A percentile compares a stretch with the other conserved stretches of the same genome.
phyloP scores from a whole-genome alignment of 2,113 vertebrate species.

The Pongo abelii region DNA sequence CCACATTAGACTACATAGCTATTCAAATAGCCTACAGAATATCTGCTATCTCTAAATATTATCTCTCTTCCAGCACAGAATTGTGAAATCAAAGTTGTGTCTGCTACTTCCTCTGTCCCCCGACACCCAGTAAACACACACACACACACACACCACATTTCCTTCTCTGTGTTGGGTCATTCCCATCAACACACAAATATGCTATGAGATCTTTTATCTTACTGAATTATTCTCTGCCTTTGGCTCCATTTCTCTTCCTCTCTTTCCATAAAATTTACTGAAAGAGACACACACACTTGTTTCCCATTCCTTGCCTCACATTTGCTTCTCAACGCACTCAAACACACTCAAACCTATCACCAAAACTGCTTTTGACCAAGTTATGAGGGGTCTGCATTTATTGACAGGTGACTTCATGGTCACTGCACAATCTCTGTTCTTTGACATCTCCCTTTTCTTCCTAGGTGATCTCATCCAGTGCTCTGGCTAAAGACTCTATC shows the following conservation, averaged over 20 bases:
- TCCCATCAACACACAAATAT: neutral
- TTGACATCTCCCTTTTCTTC: neutral
- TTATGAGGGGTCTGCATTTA: neutral
- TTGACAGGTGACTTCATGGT: neutral
- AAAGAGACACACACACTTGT: neutral
- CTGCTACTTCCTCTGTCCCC: too few species aligned
- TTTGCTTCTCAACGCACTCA: neutral
- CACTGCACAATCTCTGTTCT: neutral
- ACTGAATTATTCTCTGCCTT: neutral
- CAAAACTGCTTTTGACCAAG: neutral
- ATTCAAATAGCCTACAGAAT: neutral
- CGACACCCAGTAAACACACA: neutral
- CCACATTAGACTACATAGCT: neutral
- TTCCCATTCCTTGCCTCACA: neutral
- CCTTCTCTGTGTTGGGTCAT: neutral
- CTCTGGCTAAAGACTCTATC: neutral
- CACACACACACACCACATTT: neutral
- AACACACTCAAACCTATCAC: neutral
- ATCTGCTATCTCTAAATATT: neutral
- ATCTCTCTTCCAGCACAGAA: neutral
- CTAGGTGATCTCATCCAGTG: neutral
- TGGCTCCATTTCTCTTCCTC: neutral
- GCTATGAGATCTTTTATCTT: neutral
- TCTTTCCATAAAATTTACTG: neutral
- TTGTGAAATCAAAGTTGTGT: neutral